Conservation (phyloP, 2,888 invertebrate species). For the Muschampia plurimacula region DNA sequence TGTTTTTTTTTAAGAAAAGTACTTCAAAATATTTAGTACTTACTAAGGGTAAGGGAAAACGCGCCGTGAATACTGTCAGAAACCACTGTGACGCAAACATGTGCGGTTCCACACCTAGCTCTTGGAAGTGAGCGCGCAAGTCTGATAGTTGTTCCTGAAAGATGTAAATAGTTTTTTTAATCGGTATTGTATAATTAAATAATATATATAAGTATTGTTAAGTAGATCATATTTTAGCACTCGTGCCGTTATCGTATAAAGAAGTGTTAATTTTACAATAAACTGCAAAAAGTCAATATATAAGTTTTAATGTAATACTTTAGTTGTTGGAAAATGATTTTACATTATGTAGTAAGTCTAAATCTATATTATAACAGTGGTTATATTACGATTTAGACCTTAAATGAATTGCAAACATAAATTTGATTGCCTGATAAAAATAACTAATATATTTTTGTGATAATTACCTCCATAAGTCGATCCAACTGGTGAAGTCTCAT, state of each 20-base stretch:
- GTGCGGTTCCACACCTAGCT: conserved; percentile 96
- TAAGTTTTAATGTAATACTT: too few species aligned
- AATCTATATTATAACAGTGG: too few species aligned
- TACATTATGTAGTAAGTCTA: too few species aligned
- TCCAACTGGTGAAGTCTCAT: conserved; percentile 97
- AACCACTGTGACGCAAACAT: conserved; percentile 99
- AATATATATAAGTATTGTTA: too few species aligned
- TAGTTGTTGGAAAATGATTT: too few species aligned
- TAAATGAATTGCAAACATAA: too few species aligned
- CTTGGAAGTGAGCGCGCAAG: conserved; percentile 92
- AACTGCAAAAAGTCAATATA: conserved; percentile 29
- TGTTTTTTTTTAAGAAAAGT: too few species aligned
- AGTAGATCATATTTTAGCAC: background rate
- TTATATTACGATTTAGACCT: too few species aligned
- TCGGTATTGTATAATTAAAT: too few species aligned
- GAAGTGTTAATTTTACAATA: background rate
- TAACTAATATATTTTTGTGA: too few species aligned
- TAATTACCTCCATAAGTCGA: conserved; percentile 92
- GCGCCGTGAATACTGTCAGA: conserved; percentile 99
- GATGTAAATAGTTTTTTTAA: background rate
- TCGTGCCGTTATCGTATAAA: background rate
- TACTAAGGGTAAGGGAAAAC: conserved; percentile 97
- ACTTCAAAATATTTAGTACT: background rate
- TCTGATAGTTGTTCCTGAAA: conserved; percentile 93
- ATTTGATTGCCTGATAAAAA: too few species aligned